Evolutionary conservation across 64 coral and sea anemone species (phyloP).

Genomic region (Montipora capricornis): DNA sequence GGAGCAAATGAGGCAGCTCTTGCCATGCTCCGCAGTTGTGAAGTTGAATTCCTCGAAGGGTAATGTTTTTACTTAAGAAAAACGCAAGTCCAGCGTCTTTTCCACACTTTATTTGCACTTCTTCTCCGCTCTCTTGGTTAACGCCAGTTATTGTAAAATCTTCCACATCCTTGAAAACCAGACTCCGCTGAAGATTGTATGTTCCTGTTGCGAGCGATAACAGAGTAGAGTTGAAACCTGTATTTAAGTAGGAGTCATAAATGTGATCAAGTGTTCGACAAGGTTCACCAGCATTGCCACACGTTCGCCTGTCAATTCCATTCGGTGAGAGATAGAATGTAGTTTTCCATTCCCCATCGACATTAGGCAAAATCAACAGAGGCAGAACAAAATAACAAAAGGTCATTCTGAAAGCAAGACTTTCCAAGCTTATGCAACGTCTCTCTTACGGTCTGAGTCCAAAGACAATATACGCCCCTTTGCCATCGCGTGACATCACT

Average conservation of each 20-base stretch:
- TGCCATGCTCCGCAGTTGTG: constrained; percentile 18
- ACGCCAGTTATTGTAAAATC: constrained; percentile 27
- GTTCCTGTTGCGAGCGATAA: constrained; percentile 9
- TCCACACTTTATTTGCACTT: constrained; percentile 40
- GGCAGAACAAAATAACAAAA: background rate
- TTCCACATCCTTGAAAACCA: constrained; percentile 16
- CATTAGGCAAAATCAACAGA: background rate
- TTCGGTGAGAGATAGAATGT: constrained; percentile 29
- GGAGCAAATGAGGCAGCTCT: background rate
- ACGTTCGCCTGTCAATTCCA: constrained; percentile 10
- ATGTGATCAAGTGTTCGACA: constrained; percentile 45
- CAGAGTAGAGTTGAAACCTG: constrained; percentile 21
- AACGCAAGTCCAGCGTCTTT: constrained; percentile 45
- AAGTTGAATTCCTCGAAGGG: constrained; percentile 34
- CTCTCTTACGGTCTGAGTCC: no score
- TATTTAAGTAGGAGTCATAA: background rate
- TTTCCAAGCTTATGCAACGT: background rate
- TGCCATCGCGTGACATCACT: no score
- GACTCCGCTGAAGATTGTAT: constrained; percentile 7
- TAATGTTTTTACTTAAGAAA: constrained; percentile 37
- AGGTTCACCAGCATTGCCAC: constrained; percentile 27
- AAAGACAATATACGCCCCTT: no score
- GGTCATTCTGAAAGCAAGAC: background rate
- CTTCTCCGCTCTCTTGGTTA: background rate
- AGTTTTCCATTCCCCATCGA: background rate